A percentile compares a stretch with the other conserved stretches of the same genome.
Conservation (phyloP, 2,797 vertebrate species). For the Notolabrus celidotus region DNA sequence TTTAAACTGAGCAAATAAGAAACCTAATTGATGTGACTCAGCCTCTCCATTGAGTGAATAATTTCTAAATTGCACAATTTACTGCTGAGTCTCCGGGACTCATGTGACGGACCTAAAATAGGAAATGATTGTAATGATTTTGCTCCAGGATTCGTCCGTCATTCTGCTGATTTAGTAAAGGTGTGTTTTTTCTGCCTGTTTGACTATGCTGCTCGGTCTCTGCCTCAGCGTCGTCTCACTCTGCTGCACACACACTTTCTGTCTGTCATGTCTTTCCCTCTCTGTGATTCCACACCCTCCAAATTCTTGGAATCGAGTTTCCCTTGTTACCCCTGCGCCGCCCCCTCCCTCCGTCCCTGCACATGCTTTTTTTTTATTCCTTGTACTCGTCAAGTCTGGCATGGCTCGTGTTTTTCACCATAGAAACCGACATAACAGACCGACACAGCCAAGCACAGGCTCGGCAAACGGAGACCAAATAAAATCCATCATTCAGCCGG, state of each 20-base stretch:
- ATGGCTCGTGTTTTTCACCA: conserved; percentile 89
- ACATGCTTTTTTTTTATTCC: conserved; percentile 73
- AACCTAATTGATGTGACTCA: conserved; percentile 9
- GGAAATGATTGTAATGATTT: neutral
- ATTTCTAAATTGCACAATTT: neutral
- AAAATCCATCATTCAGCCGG: conserved; percentile 80
- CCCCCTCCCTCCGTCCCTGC: conserved; percentile 44
- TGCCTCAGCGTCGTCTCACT: conserved; percentile 11
- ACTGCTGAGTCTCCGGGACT: neutral
- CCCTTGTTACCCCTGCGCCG: conserved; percentile 54
- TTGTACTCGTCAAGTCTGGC: conserved; percentile 85
- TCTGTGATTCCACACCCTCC: conserved; percentile 78
- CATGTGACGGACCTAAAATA: neutral
- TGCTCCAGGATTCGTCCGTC: neutral
- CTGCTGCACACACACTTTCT: conserved; percentile 42
- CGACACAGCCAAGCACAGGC: conserved; percentile 82
- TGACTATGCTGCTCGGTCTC: conserved; percentile 30
- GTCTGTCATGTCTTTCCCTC: conserved; percentile 61
- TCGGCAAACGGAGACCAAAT: conserved; percentile 87
- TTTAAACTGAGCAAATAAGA: neutral
- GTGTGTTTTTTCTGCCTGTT: neutral
- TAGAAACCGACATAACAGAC: conserved; percentile 97
- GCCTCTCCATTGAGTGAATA: conserved; percentile 1
- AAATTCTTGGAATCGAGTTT: conserved; percentile 84
- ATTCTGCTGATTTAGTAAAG: neutral